Evolutionary conservation across 2,888 invertebrate species (phyloP), one percentile per base, ranked within the genome.

Genomic region (Thumatha senex): DNA sequence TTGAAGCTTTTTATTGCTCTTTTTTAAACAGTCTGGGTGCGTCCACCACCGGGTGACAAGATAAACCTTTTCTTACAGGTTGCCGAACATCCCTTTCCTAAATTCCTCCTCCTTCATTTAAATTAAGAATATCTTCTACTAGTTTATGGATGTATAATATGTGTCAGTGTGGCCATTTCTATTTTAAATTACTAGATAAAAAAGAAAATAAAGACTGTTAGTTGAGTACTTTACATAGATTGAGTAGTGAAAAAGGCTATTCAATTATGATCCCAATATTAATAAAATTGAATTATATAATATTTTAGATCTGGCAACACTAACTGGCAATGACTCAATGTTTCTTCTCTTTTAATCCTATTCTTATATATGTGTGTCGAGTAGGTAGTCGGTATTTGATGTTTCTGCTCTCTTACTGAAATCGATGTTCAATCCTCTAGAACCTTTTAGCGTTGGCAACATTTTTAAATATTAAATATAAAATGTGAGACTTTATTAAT

Each of bases 21-120:
- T 60, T 69, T 70, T 51, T 58, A 63, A 63, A 63, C 58, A 41
- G 43, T 45, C 43, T 48, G 52, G 48, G 45, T 48, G 56, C 55
- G 68, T 61, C 61, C 49, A 67, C 50, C 49, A 69, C 71, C 49
- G 67, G 58, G 71, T 71, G 72, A 58, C 56, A 54, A 67, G 78
- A 70, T 78, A 36, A 30, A 50, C 18, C 61, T 70, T 79, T 58
- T 73, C 54, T 86, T 83, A 69, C 88, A 88, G 88, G 84, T 85
- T 74, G 83, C 79, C 78, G 78, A 75, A 68, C 48, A 54, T 70
- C 79, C 80, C 68, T 43, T 14, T 61, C 56, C 68, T 14, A 30
- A 60, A 31, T 66, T 62, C 51, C 57, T 53, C 58, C 58, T 54
- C 49, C 51, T 54, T 65, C 59, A 36, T 41, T 51, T 48, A 48